Evolutionary conservation across 2,113 vertebrate species (phyloP).

Genomic region (Pseudorectes ferrugineus): DNA sequence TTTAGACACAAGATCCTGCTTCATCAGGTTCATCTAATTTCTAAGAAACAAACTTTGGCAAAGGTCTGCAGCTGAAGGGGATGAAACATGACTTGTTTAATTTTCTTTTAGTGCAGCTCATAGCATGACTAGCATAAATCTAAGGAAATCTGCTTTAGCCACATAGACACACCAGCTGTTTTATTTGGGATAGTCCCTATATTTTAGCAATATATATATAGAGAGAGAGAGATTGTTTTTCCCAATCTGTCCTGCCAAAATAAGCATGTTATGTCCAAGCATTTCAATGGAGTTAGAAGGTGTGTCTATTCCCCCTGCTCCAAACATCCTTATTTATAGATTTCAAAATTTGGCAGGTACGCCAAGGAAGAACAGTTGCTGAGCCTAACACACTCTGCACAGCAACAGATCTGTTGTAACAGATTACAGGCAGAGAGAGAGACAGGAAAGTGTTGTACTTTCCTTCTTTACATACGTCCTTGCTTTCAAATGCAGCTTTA

Average conservation of each 20-base stretch:
- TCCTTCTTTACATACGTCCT: slow-evolving; percentile 6
- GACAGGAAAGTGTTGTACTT: not conserved
- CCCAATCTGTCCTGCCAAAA: slow-evolving; percentile 6
- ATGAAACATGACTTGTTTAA: not conserved
- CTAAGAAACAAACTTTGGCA: slow-evolving; percentile 35
- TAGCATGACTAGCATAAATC: not conserved
- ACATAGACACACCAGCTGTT: not conserved
- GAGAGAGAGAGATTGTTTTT: not conserved
- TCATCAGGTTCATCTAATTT: slow-evolving; percentile 30
- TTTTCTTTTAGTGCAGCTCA: not conserved
- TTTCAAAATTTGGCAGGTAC: slow-evolving; percentile 43
- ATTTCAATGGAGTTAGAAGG: slow-evolving; percentile 34
- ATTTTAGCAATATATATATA: not conserved
- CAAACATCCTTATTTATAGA: slow-evolving; percentile 47
- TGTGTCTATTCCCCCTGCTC: not conserved
- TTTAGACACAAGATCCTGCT: not conserved
- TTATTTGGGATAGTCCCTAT: not conserved
- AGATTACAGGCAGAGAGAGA: slow-evolving; percentile 43
- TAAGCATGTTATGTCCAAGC: not conserved
- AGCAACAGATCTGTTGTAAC: slow-evolving; percentile 46
- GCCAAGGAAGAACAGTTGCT: slow-evolving; percentile 36
- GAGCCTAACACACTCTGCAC: slow-evolving; percentile 12
- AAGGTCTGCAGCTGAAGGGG: not conserved
- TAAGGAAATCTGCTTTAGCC: slow-evolving; percentile 5
- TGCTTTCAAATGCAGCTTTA: slow-evolving; percentile 11